These are phyloP conservation scores for Hippocampus mohnikei DNA, from an alignment of 2,113 vertebrate species.

Conservation along the genomic window DNA sequence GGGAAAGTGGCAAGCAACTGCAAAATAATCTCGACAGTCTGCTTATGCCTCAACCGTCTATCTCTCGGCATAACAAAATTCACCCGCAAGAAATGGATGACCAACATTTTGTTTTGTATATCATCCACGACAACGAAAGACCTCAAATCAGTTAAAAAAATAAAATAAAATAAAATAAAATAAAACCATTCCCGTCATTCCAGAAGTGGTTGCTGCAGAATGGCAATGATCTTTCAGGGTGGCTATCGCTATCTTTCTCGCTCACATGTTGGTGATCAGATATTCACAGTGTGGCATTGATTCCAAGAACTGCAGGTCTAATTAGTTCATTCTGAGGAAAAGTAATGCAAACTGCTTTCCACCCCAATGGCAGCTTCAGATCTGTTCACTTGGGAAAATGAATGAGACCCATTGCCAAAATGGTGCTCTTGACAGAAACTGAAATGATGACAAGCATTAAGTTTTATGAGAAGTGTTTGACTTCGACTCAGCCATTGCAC, in stretches of 20 bases:
- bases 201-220: slow-evolving; percentile 1
- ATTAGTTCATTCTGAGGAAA: slow-evolving; percentile 42
- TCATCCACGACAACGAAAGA: not conserved
- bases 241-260: slow-evolving; percentile 20
- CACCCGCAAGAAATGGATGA: not conserved
- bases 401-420: slow-evolving; percentile 61
- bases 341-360: slow-evolving; percentile 39
- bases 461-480: slow-evolving; percentile 68
- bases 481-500: slow-evolving; percentile 53
- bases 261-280: slow-evolving; percentile 34
- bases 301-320: slow-evolving; percentile 28
- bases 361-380: slow-evolving; percentile 54
- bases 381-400: slow-evolving; percentile 60
- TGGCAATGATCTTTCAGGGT: slow-evolving; percentile 12
- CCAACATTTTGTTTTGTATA: not conserved
- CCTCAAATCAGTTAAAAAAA: slow-evolving; percentile 3
- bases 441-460: slow-evolving; percentile 65
- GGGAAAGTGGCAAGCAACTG: not conserved
- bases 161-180: not conserved
- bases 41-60: not conserved
- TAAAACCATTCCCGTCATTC: slow-evolving; percentile 1
- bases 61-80: not conserved
- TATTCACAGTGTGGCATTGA: not conserved
- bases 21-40: not conserved
- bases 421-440: slow-evolving; percentile 66